Evolutionary conservation across 2,797 vertebrate genomes (phyloP), one percentile per base, ranked within the genome.

Genomic region (Garrulus glandarius): DNA sequence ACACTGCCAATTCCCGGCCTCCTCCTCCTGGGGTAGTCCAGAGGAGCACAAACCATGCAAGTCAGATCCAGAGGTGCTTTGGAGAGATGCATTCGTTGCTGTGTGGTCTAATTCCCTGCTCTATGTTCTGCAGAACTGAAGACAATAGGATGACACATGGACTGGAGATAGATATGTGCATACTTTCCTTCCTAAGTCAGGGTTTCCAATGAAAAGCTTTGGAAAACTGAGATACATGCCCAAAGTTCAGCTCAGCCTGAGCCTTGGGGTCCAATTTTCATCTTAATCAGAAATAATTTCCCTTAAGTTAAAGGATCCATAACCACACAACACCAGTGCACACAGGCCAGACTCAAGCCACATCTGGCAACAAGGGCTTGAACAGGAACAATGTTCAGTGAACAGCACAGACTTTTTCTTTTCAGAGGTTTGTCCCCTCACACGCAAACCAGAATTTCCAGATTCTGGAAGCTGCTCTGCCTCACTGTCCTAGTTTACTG

Each of bases 61-160:
- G 60, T 10, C 68, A 56, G 87, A 93, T 37, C 86, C 70, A 70
- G 93, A 92, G 74, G 70, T 93, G 85, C 95, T 96, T 77, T 67
- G 84, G 70, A 95, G 93, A 92, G 70, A 84, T 15, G 55, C 50
- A 23, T 37, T 84, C 10, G 0, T 59, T 65, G 52, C 70, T 96
- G 95, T 94, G 95, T 95, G 91, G 94, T 96, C 95, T 82, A 46
- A 82, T 84, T 89, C 80, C 80, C 85, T 60, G 63, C 77, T 87
- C 75, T 77, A 1, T 64, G 27, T 59, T 81, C 92, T 36, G 65
- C 86, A 79, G 69, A 46, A 22, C 65, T 57, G 80, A 84, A 96
- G 94, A 95, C 93, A 95, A 95, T 92, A 74, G 85, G 91, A 95
- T 92, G 93, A 96, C 89, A 95, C 93, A 95, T 44, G 56, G 89